These are phyloP conservation scores for Pangasius larnaudii DNA, from an alignment of 2,797 vertebrate genomes.

Conservation along the genomic window DNA sequence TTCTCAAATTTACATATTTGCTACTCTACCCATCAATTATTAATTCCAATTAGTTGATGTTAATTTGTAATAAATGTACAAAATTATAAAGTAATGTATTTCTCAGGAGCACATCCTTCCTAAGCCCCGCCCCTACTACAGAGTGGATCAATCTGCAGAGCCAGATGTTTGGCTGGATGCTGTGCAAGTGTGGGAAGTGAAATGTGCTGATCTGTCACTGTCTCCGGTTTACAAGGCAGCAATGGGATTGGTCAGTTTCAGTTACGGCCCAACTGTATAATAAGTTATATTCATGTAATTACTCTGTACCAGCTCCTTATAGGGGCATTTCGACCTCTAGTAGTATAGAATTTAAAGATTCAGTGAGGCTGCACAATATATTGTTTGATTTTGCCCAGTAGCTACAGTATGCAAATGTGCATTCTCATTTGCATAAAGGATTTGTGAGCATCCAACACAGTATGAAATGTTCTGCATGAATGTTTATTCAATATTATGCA, in stretches of 20 bases:
- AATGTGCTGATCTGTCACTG: conserved; percentile 89
- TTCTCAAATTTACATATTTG: background rate
- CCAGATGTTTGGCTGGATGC: conserved; percentile 90
- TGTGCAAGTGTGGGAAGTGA: conserved; percentile 89
- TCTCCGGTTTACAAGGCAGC: conserved; percentile 90
- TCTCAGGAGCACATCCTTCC: conserved; percentile 81
- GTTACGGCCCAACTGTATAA: background rate
- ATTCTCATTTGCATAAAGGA: background rate
- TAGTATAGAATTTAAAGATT: background rate
- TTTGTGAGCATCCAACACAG: background rate
- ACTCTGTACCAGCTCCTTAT: no score
- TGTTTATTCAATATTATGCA: background rate
- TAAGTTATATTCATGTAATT: background rate
- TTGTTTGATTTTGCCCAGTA: background rate
- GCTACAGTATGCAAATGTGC: background rate
- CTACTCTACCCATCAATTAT: background rate
- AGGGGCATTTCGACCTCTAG: background rate
- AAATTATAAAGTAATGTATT: background rate
- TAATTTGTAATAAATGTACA: conserved; percentile 10
- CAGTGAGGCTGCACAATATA: background rate
- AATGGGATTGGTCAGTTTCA: conserved; percentile 84
- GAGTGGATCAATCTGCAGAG: conserved; percentile 78
- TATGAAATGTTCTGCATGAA: background rate
- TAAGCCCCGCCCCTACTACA: conserved; percentile 83
- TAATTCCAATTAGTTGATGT: background rate